These are phyloP conservation scores for Tenebrosternarchus preto DNA, from an alignment of 2,113 vertebrate species.

Conservation along the genomic window DNA sequence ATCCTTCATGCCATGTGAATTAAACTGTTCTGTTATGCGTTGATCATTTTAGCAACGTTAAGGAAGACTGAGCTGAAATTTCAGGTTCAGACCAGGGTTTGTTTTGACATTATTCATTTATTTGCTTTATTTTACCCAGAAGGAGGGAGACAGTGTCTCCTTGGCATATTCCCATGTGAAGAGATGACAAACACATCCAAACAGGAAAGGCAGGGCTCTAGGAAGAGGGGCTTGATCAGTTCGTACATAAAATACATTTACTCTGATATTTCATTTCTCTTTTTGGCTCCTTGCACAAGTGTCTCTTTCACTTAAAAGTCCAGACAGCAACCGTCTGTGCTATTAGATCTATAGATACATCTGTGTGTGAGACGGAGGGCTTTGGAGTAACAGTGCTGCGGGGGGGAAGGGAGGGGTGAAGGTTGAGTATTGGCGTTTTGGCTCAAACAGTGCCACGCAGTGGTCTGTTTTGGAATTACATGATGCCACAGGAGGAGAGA, in stretches of 20 bases:
- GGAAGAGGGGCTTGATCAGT: slow-evolving; percentile 55
- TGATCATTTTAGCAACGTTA: not conserved
- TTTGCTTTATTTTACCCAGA: slow-evolving; percentile 75
- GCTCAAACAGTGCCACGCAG: slow-evolving; percentile 8
- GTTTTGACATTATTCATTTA: slow-evolving; percentile 48
- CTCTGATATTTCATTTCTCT: slow-evolving; percentile 70
- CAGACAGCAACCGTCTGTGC: slow-evolving; percentile 76
- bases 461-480: slow-evolving; percentile 75
- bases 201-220: slow-evolving; percentile 64
- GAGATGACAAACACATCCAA: slow-evolving; percentile 79
- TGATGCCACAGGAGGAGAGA: slow-evolving; percentile 94
- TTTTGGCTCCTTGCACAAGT: slow-evolving; percentile 58
- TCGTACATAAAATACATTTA: slow-evolving; percentile 85
- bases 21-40: no score
- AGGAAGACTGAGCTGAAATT: not conserved
- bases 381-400: slow-evolving; percentile 76
- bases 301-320: slow-evolving; percentile 65
- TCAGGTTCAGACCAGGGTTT: slow-evolving; percentile 54
- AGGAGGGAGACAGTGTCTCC: slow-evolving; percentile 65
- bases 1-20: not conserved
- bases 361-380: slow-evolving; percentile 63
- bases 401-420: slow-evolving; percentile 56
- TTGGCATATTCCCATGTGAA: slow-evolving; percentile 81
- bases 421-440: slow-evolving; percentile 1
- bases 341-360: slow-evolving; percentile 80